Evolutionary conservation across 2,113 vertebrate species (phyloP), one percentile per base, ranked within the genome.

Genomic region (Bettongia penicillata): DNA sequence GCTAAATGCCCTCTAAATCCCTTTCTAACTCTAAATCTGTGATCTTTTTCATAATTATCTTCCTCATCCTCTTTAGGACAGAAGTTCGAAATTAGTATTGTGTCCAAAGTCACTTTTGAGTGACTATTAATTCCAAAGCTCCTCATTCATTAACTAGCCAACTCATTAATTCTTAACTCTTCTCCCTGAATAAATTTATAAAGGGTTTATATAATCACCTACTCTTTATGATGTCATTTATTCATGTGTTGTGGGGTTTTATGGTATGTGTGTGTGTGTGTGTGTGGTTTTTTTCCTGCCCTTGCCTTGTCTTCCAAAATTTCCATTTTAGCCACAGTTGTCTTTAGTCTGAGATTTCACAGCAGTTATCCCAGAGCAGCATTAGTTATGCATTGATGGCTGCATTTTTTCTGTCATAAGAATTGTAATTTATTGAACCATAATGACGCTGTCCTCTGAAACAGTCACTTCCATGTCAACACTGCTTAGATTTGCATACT

Each of bases 401-500:
- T 97, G 25, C 91, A 77, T 96, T 96, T 97, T 84, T 84, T 93
- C 93, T 96, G 95, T 97, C 90, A 92, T 94, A 97, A 97, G 95
- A 97, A 94, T 53, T 95, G 53, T 96, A 96, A 97, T 97, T 97
- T 96, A 98, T 94, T 93, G 93, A 96, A 96, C 90, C 91, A 51
- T 93, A 96, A 96, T 95, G 97, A 94, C 48, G 49, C 48, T 93
- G 91, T 95, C 96, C 95, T 97, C 95, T 94, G 93, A 95, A 96
- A 98, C 57, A 96, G 93, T 96, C 53, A 97, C 53, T 97, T 91
- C 95, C 97, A 31, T 97, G 95, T 61, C 96, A 94, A 24, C 94
- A 96, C 97, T 95, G 92, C 93, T 94, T 96, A 95, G n/a, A 96
- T 97, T 97, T 97, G 95, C 95, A 96, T 95, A 93, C 90, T 95